phyloP scores from a whole-genome alignment of 2,888 invertebrate genomes.

The Cryptus viduatorius region DNA sequence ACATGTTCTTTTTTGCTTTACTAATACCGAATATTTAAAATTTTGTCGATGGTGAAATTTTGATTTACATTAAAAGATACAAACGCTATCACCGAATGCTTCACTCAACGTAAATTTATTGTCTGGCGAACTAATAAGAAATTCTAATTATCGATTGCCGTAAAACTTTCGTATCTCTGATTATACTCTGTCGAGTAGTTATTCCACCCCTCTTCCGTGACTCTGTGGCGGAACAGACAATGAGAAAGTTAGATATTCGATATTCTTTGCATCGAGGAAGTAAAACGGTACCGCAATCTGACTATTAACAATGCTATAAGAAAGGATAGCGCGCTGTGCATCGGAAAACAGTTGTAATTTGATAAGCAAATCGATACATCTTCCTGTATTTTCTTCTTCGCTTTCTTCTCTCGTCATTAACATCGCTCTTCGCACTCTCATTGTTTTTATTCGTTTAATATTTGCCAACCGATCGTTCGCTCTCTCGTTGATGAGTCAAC shows the following conservation, averaged over 20 bases:
- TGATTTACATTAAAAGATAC: no score
- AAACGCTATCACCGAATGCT: no score
- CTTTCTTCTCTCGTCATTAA: constrained; percentile 6
- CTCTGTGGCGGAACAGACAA: constrained; percentile 32
- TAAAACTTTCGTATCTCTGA: not conserved
- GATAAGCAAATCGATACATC: constrained; percentile 53
- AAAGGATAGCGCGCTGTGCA: no score
- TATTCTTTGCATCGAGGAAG: constrained; percentile 8
- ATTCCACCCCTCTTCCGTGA: not conserved
- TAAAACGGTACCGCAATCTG: not conserved
- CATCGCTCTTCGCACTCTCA: not conserved
- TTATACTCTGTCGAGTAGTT: not conserved
- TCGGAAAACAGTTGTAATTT: constrained; percentile 25
- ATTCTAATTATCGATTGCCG: not conserved
- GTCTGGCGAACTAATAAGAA: no score
- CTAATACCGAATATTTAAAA: no score
- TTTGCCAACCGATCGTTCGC: constrained; percentile 18
- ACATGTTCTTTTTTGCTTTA: no score
- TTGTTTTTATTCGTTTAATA: not conserved
- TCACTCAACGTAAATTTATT: no score
- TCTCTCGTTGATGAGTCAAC: constrained; percentile 32
- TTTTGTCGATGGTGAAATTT: no score
- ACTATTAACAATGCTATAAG: not conserved
- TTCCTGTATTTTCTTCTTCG: constrained; percentile 39
- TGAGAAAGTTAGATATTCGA: constrained; percentile 24